Base-by-base conservation (phyloP, 1,140 invertebrate species). In the Drosophila sturtevanti region DNA sequence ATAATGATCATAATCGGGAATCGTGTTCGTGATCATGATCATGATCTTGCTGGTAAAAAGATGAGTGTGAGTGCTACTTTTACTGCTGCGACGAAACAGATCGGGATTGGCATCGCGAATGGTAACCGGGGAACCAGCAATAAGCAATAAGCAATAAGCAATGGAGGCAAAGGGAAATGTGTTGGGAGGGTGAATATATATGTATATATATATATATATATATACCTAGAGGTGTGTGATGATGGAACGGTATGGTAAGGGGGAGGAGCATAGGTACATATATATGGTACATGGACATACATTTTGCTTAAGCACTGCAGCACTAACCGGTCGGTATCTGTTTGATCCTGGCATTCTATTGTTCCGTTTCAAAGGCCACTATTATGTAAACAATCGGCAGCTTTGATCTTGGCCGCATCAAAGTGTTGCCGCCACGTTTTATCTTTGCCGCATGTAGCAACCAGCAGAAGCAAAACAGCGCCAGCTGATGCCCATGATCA, bases 291-390 rank as follows among this genome's bases (percentile, higher is more conserved):
- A 82, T 87, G 82, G 82, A 86, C 82, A 86, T 86, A 82, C 76
- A 87, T 86, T 86, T 86, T 71, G 81, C 79, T 90, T 90, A 81
- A 85, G 81, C 82, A 31, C 27, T 31, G 86, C 51, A 48, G 54
- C 81, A 84, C 78, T 81, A 90, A 82, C 81, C 84, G 81, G 75
- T 78, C 72, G 77, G 72, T 80, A 75, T 79, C 85, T 77, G 74
- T 89, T 92, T 92, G 87, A 92, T 92, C 91, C 91, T 91, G 90
- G 84, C 91, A 91, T 91, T 91, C 91, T 92, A 92, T 92, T 92
- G 91, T 92, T 92, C 91, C 91, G 89, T 91, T 91, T 92, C 89
- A 91, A 92, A 92, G 91, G 84, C 91, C 91, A 92, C 91, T 92
- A 92, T 92, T 92, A 92, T 92, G 91, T 92, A 92, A 92, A 92